Percentiles rank a stretch among this genome's conserved stretches.
These are phyloP conservation scores for Apocrypta bakeri DNA, from an alignment of 1,140 invertebrate genomes.

Conservation along the genomic window DNA sequence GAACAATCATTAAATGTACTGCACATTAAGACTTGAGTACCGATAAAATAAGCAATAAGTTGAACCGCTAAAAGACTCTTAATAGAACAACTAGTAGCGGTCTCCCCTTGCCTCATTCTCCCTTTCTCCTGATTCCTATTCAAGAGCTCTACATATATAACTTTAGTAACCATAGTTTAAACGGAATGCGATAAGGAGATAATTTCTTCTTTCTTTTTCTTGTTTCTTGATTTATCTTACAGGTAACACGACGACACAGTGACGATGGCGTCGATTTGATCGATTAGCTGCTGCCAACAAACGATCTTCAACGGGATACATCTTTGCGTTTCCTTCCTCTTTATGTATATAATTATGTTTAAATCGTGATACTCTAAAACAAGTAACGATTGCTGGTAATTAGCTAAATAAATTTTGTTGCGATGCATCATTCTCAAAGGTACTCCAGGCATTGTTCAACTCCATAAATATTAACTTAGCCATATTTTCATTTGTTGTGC, in stretches of 20 bases:
- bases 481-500: constrained; percentile 90
- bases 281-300: constrained; percentile 23
- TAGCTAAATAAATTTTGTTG: constrained; percentile 89
- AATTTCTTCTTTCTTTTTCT: constrained; percentile 28
- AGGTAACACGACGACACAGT: constrained; percentile 51
- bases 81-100: constrained; percentile 31
- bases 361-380: constrained; percentile 63
- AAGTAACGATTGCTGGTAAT: constrained; percentile 67
- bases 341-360: constrained; percentile 61
- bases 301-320: constrained; percentile 45
- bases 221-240: constrained; percentile 56
- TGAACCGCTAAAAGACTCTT: constrained; percentile 11
- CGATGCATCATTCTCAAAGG: constrained; percentile 94
- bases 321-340: constrained; percentile 48
- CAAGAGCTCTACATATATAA: constrained; percentile 31
- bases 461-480: constrained; percentile 99
- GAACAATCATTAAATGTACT: constrained; percentile 20
- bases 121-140: constrained; percentile 1
- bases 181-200: constrained; percentile 65
- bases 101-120: neutral
- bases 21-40: constrained; percentile 31
- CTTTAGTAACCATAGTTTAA: constrained; percentile 56
- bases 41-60: constrained; percentile 30
- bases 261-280: constrained; percentile 10
- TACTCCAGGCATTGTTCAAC: constrained; percentile 98